Evolutionary conservation across 2,888 invertebrate genomes (phyloP).

Genomic region (Andrena bucephala): DNA sequence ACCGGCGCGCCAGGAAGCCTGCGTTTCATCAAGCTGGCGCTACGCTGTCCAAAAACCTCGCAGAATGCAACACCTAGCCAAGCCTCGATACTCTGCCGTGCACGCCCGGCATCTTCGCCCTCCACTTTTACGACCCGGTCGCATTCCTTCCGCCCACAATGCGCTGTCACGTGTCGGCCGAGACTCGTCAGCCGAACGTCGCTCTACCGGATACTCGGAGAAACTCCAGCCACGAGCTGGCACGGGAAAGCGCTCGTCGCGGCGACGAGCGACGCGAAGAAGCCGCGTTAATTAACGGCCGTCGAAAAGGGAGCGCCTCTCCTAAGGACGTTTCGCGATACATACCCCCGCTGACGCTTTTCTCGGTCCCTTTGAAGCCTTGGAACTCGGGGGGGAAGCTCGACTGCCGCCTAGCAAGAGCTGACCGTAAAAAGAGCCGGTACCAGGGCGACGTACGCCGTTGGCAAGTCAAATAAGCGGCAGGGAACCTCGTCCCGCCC

Average conservation of each 20-base stretch:
- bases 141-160: background rate
- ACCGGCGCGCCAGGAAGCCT: too few relatives aligned
- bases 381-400: background rate
- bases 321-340: slow-evolving; percentile 12
- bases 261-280: slow-evolving; percentile 2
- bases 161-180: background rate
- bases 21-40: too few relatives aligned
- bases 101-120: too few relatives aligned
- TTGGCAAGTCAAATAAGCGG: slow-evolving; percentile 52
- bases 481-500: slow-evolving; percentile 27
- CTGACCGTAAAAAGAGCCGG: slow-evolving; percentile 25
- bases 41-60: too few relatives aligned
- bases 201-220: background rate
- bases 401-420: background rate
- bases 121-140: too few relatives aligned
- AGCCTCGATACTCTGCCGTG: too few relatives aligned
- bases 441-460: background rate
- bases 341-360: background rate
- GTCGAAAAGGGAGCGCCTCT: slow-evolving; percentile 7
- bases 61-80: too few relatives aligned
- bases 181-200: slow-evolving; percentile 4
- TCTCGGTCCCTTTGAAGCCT: slow-evolving; percentile 13
- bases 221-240: background rate
- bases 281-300: slow-evolving; percentile 35
- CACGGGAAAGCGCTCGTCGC: background rate